These are phyloP conservation scores for Protaetia brevitarsis DNA, from an alignment of 1,140 invertebrate species.

Conservation along the genomic window DNA sequence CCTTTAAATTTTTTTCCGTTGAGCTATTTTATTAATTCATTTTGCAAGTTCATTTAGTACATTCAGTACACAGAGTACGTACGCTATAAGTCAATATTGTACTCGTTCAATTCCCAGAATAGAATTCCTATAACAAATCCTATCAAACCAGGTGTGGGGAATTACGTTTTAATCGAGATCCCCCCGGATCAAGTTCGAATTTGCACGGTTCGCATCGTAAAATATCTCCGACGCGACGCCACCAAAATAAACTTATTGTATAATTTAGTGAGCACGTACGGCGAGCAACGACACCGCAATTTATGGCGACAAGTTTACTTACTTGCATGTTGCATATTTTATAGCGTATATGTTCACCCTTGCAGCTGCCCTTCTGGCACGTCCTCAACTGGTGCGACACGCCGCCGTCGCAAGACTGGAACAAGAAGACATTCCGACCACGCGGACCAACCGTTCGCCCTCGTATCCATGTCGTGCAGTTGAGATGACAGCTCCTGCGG, in stretches of 20 bases:
- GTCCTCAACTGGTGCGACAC: constrained; percentile 77
- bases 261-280: neutral
- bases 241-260: neutral
- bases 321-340: constrained; percentile 91
- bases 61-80: too few species aligned
- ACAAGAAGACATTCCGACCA: constrained; percentile 66
- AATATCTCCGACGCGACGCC: neutral
- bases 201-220: too few species aligned
- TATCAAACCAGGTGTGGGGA: too few species aligned
- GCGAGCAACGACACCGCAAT: neutral
- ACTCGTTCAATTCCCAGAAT: too few species aligned
- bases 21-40: too few species aligned
- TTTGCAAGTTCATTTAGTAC: too few species aligned
- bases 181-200: too few species aligned
- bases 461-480: constrained; percentile 41
- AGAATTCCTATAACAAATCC: too few species aligned
- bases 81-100: too few species aligned
- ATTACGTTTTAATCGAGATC: too few species aligned
- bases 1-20: too few species aligned
- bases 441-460: constrained; percentile 55
- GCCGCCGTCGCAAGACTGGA: constrained; percentile 82
- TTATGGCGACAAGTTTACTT: constrained; percentile 38
- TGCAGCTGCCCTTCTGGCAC: constrained; percentile 71
- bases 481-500: constrained; percentile 44
- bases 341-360: constrained; percentile 77